Percentiles rank a stretch among this genome's conserved stretches.
These are phyloP conservation scores for Lysandra bellargus DNA, from an alignment of 2,888 invertebrate species.

Conservation along the genomic window DNA sequence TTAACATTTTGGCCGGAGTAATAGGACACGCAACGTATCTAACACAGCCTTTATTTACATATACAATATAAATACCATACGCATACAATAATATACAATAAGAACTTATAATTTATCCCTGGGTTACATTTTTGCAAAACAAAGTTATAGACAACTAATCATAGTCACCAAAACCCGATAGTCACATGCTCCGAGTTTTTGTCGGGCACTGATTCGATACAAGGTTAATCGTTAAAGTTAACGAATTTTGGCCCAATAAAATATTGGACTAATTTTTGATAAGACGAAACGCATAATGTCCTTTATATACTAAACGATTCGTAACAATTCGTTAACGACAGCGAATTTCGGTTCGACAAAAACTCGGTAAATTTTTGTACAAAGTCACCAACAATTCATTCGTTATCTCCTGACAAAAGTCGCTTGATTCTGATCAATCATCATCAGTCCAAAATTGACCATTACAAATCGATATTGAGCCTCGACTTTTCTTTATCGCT, in stretches of 20 bases:
- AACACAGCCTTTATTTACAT: conserved; percentile 24
- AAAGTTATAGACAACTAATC: conserved; percentile 5
- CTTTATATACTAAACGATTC: background rate
- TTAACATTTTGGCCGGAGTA: conserved; percentile 24
- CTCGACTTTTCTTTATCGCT: too few species aligned
- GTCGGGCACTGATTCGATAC: background rate
- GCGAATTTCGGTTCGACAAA: background rate
- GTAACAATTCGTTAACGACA: background rate
- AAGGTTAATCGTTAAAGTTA: background rate
- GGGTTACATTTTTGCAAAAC: conserved; percentile 11
- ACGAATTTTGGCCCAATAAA: background rate
- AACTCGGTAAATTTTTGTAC: background rate
- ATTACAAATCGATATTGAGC: too few species aligned
- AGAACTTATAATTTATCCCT: conserved; percentile 4
- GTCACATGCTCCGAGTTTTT: conserved; percentile 10
- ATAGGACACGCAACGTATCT: conserved; percentile 28
- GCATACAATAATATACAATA: conserved; percentile 15
- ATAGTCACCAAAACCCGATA: background rate
- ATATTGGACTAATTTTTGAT: background rate
- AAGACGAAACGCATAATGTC: background rate
- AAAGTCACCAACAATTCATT: background rate
- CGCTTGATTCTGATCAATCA: background rate
- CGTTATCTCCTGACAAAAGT: background rate
- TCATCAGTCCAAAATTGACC: too few species aligned
- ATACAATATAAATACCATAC: background rate